Evolutionary conservation across 2,113 vertebrate species (phyloP).

Genomic region (Dipodomys spectabilis): DNA sequence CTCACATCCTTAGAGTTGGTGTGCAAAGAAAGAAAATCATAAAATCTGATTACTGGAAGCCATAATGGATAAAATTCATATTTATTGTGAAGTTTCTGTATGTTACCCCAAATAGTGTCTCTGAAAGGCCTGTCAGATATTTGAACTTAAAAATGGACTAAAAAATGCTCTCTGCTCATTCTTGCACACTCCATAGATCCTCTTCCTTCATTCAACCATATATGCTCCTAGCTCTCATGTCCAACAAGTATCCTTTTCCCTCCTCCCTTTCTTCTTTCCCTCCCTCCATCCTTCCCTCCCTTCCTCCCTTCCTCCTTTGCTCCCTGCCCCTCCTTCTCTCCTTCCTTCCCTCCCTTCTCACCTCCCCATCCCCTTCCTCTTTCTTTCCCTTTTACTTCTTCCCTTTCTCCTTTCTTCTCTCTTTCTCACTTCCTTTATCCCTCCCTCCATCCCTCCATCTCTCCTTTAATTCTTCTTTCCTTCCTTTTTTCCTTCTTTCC

Average conservation of each 20-base stretch:
- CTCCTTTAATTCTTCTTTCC: not conserved
- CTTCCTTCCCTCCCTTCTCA: not conserved
- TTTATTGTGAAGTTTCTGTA: not conserved
- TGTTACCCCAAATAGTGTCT: not conserved
- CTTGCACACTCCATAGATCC: fast-evolving
- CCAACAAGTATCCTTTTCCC: not conserved
- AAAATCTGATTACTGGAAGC: not conserved
- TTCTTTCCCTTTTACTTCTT: not conserved
- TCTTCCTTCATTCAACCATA: fast-evolving
- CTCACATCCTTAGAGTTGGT: not conserved
- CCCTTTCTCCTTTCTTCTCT: no score
- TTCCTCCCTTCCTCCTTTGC: not conserved
- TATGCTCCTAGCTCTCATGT: no score
- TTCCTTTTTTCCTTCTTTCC: not conserved
- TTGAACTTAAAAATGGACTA: not conserved
- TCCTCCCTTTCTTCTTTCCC: not conserved
- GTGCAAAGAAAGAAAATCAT: not conserved
- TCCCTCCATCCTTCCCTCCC: not conserved
- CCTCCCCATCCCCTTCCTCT: not conserved
- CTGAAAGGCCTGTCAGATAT: not conserved
- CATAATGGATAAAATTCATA: not conserved
- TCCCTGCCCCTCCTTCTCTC: not conserved
- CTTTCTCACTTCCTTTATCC: no score
- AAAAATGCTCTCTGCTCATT: fast-evolving
- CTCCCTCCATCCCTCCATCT: not conserved